Evolutionary conservation across 2,113 vertebrate genomes (phyloP), one percentile per base, ranked within the genome.

Genomic region (Ptilonorhynchus violaceus): DNA sequence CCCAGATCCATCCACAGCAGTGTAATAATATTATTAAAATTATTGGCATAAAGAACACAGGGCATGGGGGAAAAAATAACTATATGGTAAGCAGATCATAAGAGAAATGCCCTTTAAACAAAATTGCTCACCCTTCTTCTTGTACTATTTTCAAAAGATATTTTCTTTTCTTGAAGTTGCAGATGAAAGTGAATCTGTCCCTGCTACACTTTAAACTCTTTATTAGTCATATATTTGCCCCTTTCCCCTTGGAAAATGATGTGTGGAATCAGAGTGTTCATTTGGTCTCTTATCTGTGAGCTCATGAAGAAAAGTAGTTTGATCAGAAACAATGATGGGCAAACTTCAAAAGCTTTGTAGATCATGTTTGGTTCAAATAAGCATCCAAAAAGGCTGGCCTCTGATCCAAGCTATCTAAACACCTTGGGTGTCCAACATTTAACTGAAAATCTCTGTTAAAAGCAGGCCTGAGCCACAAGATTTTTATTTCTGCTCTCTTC

Each of bases 11-110:
- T 64, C 83, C 94, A 93, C 73, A 72, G 83, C 73, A 87, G 88
- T 95, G n/a, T 62, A 89, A 95, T 93, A 97, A 96, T 76, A 93
- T 88, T 94, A 92, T 96, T 91, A 75, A 96, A 94, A 75, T 92
- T 91, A 94, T 8, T 95, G 92, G 83, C 85, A 84, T 72, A 84
- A 89, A 94, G 93, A 93, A 89, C 85, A 95, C 76, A 87, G 83
- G 72, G 22, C 88, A 39, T 19, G 56, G 44, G 72, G 68, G 28
- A 68, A 89, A 92, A 90, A 53, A 55, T 30, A 85, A 49, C 63
- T 56, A 44, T 24, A 25, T 53, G 37, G 66, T 72, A 81, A 90
- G 56, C 41, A 81, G 80, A 88, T 91, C 52, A 22, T 70, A 88
- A 89, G 52, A 72, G 73, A 93, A 90, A 60, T 19, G 37, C 21